Conservation (phyloP, 2,888 invertebrate genomes). For the Macrophya annulata region DNA sequence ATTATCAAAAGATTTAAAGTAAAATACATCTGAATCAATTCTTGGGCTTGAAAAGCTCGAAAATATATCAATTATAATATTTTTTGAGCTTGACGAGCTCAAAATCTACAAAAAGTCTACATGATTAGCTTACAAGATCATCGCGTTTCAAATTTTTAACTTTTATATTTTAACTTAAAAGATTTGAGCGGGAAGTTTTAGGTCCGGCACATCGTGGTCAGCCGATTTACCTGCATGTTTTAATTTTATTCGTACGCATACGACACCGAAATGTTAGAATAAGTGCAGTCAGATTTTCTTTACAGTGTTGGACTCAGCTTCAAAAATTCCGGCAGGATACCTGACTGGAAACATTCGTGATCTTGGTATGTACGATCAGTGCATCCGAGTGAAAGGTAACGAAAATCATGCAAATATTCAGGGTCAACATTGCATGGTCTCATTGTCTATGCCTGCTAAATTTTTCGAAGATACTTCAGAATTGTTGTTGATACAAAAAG, state of each 20-base stretch:
- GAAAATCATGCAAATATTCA: constrained; percentile 69
- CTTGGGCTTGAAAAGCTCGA: too few species aligned
- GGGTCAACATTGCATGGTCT: constrained; percentile 77
- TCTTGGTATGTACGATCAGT: constrained; percentile 80
- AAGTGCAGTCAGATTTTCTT: constrained; percentile 53
- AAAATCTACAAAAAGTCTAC: too few species aligned
- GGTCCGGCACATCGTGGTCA: too few species aligned
- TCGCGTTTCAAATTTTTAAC: too few species aligned
- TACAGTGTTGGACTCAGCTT: constrained; percentile 81
- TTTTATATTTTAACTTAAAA: too few species aligned
- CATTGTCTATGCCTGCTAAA: background rate
- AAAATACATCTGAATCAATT: too few species aligned
- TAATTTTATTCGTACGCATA: background rate
- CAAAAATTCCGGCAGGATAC: constrained; percentile 80
- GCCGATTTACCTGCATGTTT: too few species aligned
- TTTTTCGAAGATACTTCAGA: background rate
- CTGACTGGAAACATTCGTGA: constrained; percentile 78
- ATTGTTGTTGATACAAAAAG: background rate
- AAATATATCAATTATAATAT: too few species aligned
- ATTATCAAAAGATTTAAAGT: too few species aligned
- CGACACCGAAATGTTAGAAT: background rate
- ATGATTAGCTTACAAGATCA: too few species aligned
- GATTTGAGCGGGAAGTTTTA: too few species aligned
- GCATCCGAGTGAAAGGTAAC: constrained; percentile 67
- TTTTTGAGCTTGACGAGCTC: too few species aligned